A percentile compares a stretch with the other conserved stretches of the same genome.
Conservation (phyloP, 1,140 invertebrate genomes). For the Bombus sylvicola region DNA sequence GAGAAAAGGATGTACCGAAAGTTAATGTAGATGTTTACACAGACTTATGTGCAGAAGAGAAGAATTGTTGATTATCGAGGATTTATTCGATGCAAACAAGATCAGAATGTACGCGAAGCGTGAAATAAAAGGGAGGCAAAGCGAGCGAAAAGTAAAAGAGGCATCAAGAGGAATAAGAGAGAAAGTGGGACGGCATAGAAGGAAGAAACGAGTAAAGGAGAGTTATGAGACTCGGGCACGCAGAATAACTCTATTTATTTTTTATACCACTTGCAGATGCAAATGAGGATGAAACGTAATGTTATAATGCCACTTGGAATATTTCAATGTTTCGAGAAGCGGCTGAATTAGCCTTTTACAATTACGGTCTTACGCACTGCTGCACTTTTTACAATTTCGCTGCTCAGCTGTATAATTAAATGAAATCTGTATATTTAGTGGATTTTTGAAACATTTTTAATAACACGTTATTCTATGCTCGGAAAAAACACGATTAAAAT, state of each 20-base stretch:
- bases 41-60: neutral
- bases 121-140: constrained; percentile 20
- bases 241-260: constrained; percentile 26
- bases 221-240: constrained; percentile 2
- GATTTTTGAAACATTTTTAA: neutral
- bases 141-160: constrained; percentile 25
- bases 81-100: neutral
- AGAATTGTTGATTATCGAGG: constrained; percentile 16
- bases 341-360: neutral
- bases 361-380: neutral
- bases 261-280: constrained; percentile 19
- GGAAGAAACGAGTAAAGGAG: neutral
- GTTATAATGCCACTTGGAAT: constrained; percentile 7
- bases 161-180: constrained; percentile 12
- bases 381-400: neutral
- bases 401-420: neutral
- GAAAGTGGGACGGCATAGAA: neutral
- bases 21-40: neutral
- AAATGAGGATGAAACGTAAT: constrained; percentile 9
- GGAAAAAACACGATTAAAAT: neutral
- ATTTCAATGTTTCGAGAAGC: constrained; percentile 8
- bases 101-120: constrained; percentile 29
- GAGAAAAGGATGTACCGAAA: no score
- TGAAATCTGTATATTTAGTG: neutral
- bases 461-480: neutral